Base-by-base conservation (phyloP, 1,140 invertebrate species). In the Megalopta genalis region DNA sequence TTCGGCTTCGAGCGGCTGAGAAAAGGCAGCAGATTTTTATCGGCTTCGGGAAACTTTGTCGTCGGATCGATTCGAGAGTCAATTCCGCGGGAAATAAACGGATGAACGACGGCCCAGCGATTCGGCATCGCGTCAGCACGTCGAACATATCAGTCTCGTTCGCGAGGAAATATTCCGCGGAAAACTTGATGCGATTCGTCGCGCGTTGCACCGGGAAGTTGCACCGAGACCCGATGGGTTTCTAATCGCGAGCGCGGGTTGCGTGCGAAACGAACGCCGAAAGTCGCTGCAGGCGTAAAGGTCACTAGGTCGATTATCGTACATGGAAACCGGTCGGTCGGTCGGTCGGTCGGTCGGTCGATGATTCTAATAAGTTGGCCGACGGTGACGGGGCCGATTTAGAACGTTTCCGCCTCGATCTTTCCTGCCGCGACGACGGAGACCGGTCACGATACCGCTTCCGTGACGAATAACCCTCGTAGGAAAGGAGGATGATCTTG, bases 231-330 rank as follows among this genome's bases (percentile, higher is more conserved):
- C 39, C 60, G 46, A 62, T 46, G 42, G 14, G 10, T 77, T 77
- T 70, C 66, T 69, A 69, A 64, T 23, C 21, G 49, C 32, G 5
- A 27, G 10, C 23, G 59, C 10, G 60, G 37, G 63, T 70, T 70
- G 73, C 79, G 73, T 77, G 73, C 60, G 16, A 46, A 42, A 32
- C 21, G 23, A 23, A 21, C 49, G n/a, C n/a, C n/a, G 60, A 60
- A 64, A 66, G 62, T 69, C 64, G 69, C 27, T 23, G 12, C 14
- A 32, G 46, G 23, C 75, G 66, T 76, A 80, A 80, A 83, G 66
- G 78, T 80, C 68, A 83, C 67, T 76, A 46, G 76, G 80, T 78
- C 80, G 76, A 81, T 81, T 65, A 70, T 81, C 67, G 79, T 52
- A 74, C 49, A 75, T 67, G 68, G 68, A 71, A 71, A 75, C 77